Evolutionary conservation across 1,140 invertebrate genomes (phyloP), one percentile per base, ranked within the genome.

Genomic region (Eubasilissa regina): DNA sequence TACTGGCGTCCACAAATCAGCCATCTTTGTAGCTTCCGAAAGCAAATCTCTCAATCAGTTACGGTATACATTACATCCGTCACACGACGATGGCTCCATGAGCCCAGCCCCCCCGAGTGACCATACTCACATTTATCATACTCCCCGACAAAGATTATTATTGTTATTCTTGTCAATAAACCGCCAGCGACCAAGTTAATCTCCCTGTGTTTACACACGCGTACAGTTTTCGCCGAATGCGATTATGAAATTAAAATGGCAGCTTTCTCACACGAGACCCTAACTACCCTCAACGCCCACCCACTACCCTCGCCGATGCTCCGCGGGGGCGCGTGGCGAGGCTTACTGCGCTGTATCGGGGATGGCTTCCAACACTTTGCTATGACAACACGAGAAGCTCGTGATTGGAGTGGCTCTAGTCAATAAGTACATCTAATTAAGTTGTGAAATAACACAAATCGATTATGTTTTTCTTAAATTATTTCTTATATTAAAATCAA

Each of bases 161-260:
- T 64, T 64, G 60, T 8, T n/a, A 12, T 25, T 64, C 25, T 43
- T 43, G 60, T 64, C 60, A 64, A 64, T 64, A 44, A 13, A 58
- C 8, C 15, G 21, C 17, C 55, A 15, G 55, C 55, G 19, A 21
- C 35, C 19, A 21, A 64, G 60, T 64, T 64, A 64, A 64, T 64
- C 60, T 64, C 21, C 25, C 60, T 10, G 60, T 64, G 60, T 64
- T 64, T 64, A 64, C 60, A 64, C 60, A 64, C 60, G 60, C 60
- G 60, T n/a, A n/a, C 60, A 43, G 60, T 64, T 35, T 43, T 64
- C 19, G 60, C 60, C 35, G 21, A 15, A 64, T 64, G 60, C 60
- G 60, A 64, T 64, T 64, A 64, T 43, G 60, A 64, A 58, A 64
- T 64, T 64, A 64, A 64, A 64, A 64, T 64, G 60, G 60, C 60